Evolutionary conservation across 1,140 invertebrate genomes (phyloP).

Genomic region (Rhagoletis pomonella): DNA sequence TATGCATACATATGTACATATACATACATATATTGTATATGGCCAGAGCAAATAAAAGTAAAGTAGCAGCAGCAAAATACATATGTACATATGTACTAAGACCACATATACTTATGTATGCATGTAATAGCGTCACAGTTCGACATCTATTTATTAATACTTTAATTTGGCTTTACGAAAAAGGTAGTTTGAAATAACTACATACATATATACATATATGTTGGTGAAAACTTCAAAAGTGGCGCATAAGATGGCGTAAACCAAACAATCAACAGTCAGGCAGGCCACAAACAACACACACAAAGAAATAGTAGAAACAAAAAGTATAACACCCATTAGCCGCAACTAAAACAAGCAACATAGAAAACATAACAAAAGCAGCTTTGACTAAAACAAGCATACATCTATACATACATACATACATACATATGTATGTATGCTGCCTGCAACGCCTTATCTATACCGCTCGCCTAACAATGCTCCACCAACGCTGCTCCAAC

Average conservation of each 20-base stretch:
- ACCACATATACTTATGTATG: neutral
- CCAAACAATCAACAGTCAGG: conserved; percentile 9
- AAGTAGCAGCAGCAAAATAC: neutral
- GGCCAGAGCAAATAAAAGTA: neutral
- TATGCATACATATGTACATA: neutral
- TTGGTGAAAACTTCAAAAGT: conserved; percentile 48
- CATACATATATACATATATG: neutral
- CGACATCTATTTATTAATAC: neutral
- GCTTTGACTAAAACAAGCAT: conserved; percentile 53
- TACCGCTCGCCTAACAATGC: neutral
- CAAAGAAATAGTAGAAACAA: neutral
- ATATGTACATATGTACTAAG: neutral
- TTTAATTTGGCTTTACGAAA: neutral
- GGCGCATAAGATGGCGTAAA: conserved; percentile 38
- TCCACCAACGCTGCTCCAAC: neutral
- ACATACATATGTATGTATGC: neutral
- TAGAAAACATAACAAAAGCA: neutral
- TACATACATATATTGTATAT: neutral
- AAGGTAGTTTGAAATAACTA: neutral
- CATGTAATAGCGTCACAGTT: neutral
- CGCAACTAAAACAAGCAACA: conserved; percentile 25
- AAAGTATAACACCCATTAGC: conserved; percentile 3
- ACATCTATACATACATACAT: neutral
- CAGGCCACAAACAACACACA: neutral
- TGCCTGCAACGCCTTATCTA: conserved; percentile 1